phyloP scores from a whole-genome alignment of 2,113 vertebrate species.

The Eulacestoma nigropectus region DNA sequence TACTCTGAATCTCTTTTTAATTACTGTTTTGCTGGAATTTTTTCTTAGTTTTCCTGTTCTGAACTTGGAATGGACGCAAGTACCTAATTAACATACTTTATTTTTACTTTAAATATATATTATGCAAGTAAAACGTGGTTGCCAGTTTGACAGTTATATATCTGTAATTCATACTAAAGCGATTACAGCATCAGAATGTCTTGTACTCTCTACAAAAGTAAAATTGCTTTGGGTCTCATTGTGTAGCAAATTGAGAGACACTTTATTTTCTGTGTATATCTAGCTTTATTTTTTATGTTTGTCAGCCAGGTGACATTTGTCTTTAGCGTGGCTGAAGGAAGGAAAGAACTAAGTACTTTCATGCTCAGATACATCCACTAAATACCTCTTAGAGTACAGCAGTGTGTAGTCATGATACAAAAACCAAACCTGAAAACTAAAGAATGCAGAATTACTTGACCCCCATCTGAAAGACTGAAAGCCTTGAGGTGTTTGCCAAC shows the following conservation, averaged over 20 bases:
- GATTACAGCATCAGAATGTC: neutral
- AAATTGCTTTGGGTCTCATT: neutral
- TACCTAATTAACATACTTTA: constrained; percentile 46
- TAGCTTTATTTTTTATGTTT: neutral
- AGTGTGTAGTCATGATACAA: neutral
- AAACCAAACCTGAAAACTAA: neutral
- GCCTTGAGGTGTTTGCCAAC: neutral
- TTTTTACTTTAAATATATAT: constrained; percentile 13
- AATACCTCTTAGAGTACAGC: neutral
- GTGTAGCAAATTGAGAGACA: neutral
- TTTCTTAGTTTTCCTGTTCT: neutral
- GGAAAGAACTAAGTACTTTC: neutral
- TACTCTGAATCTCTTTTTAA: neutral
- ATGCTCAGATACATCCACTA: neutral
- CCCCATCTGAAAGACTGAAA: neutral
- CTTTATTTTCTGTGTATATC: neutral
- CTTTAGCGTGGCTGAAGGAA: neutral
- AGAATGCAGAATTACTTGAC: neutral
- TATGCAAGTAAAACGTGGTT: neutral
- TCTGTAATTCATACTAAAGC: neutral
- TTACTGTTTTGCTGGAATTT: constrained; percentile 16
- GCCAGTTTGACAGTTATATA: neutral
- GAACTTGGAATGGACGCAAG: constrained; percentile 24
- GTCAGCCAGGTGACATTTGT: neutral
- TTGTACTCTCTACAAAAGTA: neutral